Conservation (phyloP, 2,888 invertebrate genomes). For the Drosophila setosimentum region DNA sequence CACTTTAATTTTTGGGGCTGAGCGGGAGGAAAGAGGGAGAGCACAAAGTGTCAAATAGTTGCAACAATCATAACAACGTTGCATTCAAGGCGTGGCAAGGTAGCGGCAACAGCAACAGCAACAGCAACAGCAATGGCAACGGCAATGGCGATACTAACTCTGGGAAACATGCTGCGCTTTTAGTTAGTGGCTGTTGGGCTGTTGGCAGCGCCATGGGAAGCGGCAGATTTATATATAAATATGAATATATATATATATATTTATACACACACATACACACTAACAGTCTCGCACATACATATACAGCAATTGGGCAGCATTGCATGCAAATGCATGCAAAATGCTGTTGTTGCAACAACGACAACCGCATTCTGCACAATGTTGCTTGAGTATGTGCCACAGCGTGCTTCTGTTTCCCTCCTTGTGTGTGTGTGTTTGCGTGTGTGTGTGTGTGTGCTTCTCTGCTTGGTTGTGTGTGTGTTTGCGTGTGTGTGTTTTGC, state of each 20-base stretch:
- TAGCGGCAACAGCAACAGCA: constrained; percentile 29
- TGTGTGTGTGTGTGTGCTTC: constrained; percentile 9
- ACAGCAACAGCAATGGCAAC: constrained; percentile 23
- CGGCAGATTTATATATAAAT: neutral
- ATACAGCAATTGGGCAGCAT: constrained; percentile 43
- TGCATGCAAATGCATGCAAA: constrained; percentile 68
- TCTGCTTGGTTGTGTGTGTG: constrained; percentile 10
- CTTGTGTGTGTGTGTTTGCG: constrained; percentile 11
- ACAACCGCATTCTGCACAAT: constrained; percentile 43
- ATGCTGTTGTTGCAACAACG: constrained; percentile 53
- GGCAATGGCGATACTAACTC: constrained; percentile 19
- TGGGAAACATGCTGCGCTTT: constrained; percentile 50
- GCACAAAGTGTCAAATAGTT: constrained; percentile 35
- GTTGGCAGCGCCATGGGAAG: neutral
- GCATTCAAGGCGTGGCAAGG: constrained; percentile 35
- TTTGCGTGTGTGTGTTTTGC: constrained; percentile 17
- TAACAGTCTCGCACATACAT: constrained; percentile 15
- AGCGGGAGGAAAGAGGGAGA: neutral
- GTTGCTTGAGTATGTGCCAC: constrained; percentile 46
- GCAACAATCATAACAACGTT: constrained; percentile 26
- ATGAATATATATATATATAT: neutral
- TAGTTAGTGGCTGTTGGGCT: constrained; percentile 35
- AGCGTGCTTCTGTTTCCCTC: constrained; percentile 16
- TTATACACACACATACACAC: constrained; percentile 10
- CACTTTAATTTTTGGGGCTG: constrained; percentile 2